These are phyloP conservation scores for Homalodisca vitripennis DNA, from an alignment of 1,140 invertebrate genomes.

Conservation along the genomic window DNA sequence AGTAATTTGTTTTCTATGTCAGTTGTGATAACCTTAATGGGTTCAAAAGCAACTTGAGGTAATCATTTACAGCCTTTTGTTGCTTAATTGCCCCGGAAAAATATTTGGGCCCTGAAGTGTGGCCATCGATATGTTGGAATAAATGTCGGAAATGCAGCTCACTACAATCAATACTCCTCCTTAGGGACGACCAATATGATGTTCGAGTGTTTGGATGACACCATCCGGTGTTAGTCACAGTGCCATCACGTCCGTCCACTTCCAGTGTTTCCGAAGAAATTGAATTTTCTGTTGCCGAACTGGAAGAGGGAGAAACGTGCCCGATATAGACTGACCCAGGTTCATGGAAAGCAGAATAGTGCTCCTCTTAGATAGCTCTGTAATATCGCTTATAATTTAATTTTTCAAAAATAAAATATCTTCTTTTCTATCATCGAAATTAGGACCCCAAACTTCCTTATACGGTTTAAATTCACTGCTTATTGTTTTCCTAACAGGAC, in stretches of 20 bases:
- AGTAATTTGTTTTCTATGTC: slow-evolving; percentile 37
- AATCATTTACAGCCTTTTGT: slow-evolving; percentile 39
- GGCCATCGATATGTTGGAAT: slow-evolving; percentile 41
- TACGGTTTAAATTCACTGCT: neutral
- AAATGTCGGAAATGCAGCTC: slow-evolving; percentile 42
- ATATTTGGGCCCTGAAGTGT: slow-evolving; percentile 39
- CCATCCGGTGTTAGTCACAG: slow-evolving; percentile 42
- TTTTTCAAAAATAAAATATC: slow-evolving; percentile 39
- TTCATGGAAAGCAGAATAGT: slow-evolving; percentile 40
- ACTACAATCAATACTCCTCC: slow-evolving; percentile 42
- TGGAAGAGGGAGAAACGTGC: slow-evolving; percentile 37
- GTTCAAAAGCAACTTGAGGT: slow-evolving; percentile 35
- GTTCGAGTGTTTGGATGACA: slow-evolving; percentile 39
- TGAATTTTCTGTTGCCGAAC: slow-evolving; percentile 35
- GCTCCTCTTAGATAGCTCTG: slow-evolving; percentile 37
- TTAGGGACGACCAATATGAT: slow-evolving; percentile 35
- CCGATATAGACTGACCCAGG: slow-evolving; percentile 41
- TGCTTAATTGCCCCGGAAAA: slow-evolving; percentile 41
- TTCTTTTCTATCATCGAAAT: slow-evolving; percentile 40
- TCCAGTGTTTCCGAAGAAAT: slow-evolving; percentile 34
- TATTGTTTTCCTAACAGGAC: slow-evolving; percentile 20
- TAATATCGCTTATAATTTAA: slow-evolving; percentile 37
- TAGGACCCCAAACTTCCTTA: too few relatives aligned
- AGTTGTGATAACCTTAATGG: slow-evolving; percentile 33
- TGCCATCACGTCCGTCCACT: slow-evolving; percentile 44